Evolutionary conservation across 2,888 invertebrate species (phyloP), one percentile per base, ranked within the genome.

Genomic region (Pollenia amentaria): DNA sequence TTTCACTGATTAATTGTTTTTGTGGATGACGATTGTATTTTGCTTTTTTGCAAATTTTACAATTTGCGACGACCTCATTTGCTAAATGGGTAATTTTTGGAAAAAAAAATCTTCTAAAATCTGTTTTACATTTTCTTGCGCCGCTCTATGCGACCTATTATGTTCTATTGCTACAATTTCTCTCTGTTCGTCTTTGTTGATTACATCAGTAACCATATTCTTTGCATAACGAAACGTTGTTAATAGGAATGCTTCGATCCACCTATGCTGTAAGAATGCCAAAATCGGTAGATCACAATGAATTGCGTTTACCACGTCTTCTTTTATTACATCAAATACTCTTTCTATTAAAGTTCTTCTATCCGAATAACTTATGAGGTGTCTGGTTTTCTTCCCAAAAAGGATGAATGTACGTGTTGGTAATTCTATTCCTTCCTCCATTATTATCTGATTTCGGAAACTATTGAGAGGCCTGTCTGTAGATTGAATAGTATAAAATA

Each of bases 21-120:
- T 88, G 77, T 12, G 78, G 87, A n/a, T 89, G 89, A 4, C 89
- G 72, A 44, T 89, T 85, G 60, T 88, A 88, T 79, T 88, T 89
- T 8, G 82, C 85, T 42, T 46, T 88, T 46, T 76, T 64, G 40
- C 85, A 88, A 55, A 72, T 57, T 57, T 73, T 84, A 48, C 88
- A 84, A 62, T 86, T 87, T 42, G 18, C 40, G 48, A 51, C 60
- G 57, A 60, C 18, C 48, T 81, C 78, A 29, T 84, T 83, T n/a
- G 75, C 81, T 51, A 87, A 73, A 70, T 38, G 60, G n/a, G n/a
- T n/a, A n/a, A n/a, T n/a, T n/a, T n/a, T n/a, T n/a, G 46, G 11
- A 79, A 79, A 78, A 73, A 87, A 60, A 87, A 84, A 38, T 88
- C 83, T 57, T 80, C 57, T 2, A 88, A 57, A 21, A 89, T 88